Conservation (phyloP, 2,888 invertebrate genomes). For the Drosophila maculinotata region DNA sequence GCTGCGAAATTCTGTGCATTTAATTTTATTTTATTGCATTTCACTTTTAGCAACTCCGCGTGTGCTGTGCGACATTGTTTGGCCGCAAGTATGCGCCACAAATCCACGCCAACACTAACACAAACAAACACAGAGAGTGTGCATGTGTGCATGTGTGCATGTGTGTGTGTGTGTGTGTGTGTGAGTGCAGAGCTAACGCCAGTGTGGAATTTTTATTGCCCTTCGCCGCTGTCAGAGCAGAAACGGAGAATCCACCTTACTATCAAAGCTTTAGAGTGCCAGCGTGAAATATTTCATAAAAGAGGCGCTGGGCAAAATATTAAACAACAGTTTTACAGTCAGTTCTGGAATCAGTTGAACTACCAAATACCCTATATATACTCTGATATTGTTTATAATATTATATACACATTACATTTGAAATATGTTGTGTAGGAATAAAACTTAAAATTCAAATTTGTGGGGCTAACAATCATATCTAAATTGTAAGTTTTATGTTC, state of each 20-base stretch:
- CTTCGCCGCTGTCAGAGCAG: slow-evolving; percentile 59
- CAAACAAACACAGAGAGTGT: slow-evolving; percentile 22
- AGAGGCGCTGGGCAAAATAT: slow-evolving; percentile 41
- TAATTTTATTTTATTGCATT: slow-evolving; percentile 73
- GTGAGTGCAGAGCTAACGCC: slow-evolving; percentile 61
- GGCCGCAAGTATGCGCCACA: slow-evolving; percentile 62
- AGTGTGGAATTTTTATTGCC: slow-evolving; percentile 77
- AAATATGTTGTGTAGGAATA: too few relatives aligned
- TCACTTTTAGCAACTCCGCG: slow-evolving; percentile 64
- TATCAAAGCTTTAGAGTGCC: slow-evolving; percentile 65
- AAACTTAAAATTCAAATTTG: too few relatives aligned
- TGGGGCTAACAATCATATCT: too few relatives aligned
- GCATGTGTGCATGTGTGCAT: slow-evolving; percentile 8
- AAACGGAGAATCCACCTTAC: slow-evolving; percentile 50
- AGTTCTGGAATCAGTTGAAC: neutral
- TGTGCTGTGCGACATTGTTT: slow-evolving; percentile 64
- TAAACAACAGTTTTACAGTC: neutral
- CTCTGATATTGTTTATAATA: too few relatives aligned
- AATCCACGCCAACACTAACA: slow-evolving; percentile 52
- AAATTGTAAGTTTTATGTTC: too few relatives aligned
- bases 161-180: slow-evolving; percentile 11
- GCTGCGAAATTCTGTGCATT: slow-evolving; percentile 61
- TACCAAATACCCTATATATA: slow-evolving; percentile 5
- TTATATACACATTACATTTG: too few relatives aligned
- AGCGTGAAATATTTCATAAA: slow-evolving; percentile 74